Base-by-base conservation (phyloP, 2,113 vertebrate species). In the Miniopterus natalensis region DNA sequence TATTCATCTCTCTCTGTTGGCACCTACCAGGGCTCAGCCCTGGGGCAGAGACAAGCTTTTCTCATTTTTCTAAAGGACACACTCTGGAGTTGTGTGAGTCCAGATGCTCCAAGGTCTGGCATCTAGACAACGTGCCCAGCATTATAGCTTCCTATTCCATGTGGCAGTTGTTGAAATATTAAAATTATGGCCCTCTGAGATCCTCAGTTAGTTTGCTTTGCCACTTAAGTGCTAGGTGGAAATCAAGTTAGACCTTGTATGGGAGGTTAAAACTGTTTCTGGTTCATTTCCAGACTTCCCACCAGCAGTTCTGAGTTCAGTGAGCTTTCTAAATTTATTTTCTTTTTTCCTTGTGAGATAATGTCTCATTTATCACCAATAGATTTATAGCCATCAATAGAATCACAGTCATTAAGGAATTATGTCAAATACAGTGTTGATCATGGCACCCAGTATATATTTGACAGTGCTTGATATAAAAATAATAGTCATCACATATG, bases 291-390 rank as follows among this genome's bases (percentile, higher is more conserved):
- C 75, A 65, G 25, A 86, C 53, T 90, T 71, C 68, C 25, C 36
- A 78, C 21, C 42, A 89, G 93, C 70, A 77, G 55, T 81, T 84
- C 78, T 94, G 66, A 90, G 40, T 66, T 65, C 47, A 92, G 21
- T 65, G 85, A 87, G 11, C 49, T 42, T 85, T 89, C 49, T 25
- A 61, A 90, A 71, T 36, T 89, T 49, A 68, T 77, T 92, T 83
- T 92, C 15, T 83, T 90, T 63, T 53, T 92, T 68, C 70, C 61
- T 40, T 86, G n/a, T 78, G 84, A 90, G 45, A 84, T 92, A n/a
- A 66, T 68, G 15, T 90, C 40, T 92, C 75, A 84, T 2, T 84
- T 90, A 68, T 53, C 70, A 59, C 89, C 79, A 87, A 0, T 61
- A 90, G 49, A 49, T 79, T 80, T 40, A 10, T 15, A 47, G 59